Conservation (phyloP, 2,113 vertebrate species). For the Brachypodius melanocephalos region DNA sequence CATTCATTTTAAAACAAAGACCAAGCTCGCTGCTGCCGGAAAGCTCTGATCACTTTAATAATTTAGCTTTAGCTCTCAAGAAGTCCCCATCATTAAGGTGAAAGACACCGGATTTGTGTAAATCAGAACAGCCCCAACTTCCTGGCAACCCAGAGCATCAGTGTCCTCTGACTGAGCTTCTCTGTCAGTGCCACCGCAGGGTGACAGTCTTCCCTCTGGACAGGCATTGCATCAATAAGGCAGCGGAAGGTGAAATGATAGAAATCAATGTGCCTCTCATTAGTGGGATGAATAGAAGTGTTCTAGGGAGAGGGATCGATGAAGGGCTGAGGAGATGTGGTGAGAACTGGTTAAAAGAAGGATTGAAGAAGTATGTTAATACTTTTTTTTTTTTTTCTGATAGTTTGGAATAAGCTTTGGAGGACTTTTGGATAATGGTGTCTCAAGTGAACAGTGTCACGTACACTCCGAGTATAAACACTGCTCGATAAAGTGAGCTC, state of each 20-base stretch:
- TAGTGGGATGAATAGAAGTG: neutral
- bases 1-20: neutral
- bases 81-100: neutral
- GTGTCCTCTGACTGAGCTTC: neutral
- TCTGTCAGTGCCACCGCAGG: neutral
- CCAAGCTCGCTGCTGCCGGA: neutral
- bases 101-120: neutral
- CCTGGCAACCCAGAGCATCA: neutral
- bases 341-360: neutral
- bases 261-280: slow-evolving; percentile 6
- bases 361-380: neutral
- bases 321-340: neutral
- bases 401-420: neutral
- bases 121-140: neutral
- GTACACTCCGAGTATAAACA: neutral
- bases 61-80: neutral
- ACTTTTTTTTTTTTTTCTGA: neutral
- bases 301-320: neutral
- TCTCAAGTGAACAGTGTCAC: neutral
- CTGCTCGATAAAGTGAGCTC: neutral
- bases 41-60: neutral
- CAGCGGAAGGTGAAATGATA: neutral
- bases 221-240: neutral
- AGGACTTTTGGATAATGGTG: neutral
- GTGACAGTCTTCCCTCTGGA: neutral